Conservation (phyloP, 2,113 vertebrate species). For the Psittacara wagleri region DNA sequence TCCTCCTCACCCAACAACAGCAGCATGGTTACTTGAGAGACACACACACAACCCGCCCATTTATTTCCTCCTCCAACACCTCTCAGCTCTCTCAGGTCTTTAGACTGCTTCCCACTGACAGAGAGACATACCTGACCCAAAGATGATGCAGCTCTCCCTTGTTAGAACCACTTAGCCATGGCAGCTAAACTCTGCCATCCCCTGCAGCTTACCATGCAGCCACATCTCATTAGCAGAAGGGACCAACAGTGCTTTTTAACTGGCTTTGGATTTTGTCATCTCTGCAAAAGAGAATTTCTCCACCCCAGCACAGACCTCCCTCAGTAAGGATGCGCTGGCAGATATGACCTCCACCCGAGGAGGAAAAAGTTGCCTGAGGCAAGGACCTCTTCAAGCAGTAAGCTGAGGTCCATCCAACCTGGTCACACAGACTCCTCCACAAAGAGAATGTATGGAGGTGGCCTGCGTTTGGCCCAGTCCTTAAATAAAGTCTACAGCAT, state of each 20-base stretch:
- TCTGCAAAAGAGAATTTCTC: neutral
- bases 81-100: neutral
- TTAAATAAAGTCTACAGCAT: neutral
- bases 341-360: neutral
- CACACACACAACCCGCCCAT: neutral
- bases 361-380: neutral
- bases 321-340: neutral
- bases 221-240: neutral
- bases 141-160: neutral
- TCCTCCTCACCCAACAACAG: neutral
- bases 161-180: fast-evolving
- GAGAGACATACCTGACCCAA: neutral
- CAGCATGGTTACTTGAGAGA: neutral
- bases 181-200: neutral
- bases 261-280: neutral
- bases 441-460: neutral
- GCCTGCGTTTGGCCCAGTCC: neutral
- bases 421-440: neutral
- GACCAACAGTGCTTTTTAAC: neutral
- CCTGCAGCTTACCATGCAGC: neutral
- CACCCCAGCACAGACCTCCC: neutral
- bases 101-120: neutral
- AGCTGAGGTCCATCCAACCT: neutral
- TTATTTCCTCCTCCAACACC: neutral
- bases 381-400: neutral